Evolutionary conservation across 2,113 vertebrate genomes (phyloP), one percentile per base, ranked within the genome.

Genomic region (Halcyon malimbica): DNA sequence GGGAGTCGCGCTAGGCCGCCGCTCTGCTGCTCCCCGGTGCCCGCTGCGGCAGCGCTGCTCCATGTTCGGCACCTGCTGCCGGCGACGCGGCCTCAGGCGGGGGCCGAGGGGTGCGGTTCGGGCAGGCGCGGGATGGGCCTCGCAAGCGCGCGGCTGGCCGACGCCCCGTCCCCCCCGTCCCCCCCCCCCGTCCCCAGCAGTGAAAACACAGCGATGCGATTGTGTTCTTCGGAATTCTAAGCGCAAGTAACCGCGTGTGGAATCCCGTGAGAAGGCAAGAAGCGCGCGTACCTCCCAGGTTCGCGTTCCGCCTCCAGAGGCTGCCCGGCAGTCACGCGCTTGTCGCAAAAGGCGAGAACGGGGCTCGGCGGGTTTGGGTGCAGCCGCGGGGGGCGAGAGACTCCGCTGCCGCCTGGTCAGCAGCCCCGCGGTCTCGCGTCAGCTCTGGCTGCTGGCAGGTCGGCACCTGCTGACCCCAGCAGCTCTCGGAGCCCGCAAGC

Each of bases 1-100:
- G n/a, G n/a, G n/a, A n/a, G n/a, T 6, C 1, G 16, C 3, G 11
- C 2, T 3, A 8, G 1, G 19, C 11, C 18, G 33, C 5, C 21
- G 5, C 14, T 53, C 51, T 26, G 42, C 17, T 3, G 18, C 9
- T 9, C 20, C 13, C 3, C 7, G 7, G 6, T 9, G 13, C 14
- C 35, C 2, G 21, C 28, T 16, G 9, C 28, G 28, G 37, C 4
- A 28, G 53, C 44, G 8, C 35, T 35, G 35, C 35, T 35, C 35
- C 35, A 5, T 7, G 51, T 25, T 16, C 10, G 10, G 67, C 13
- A 3, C 35, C 59, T 7, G 78, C 26, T 16, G 11, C 24, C 6
- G 25, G 41, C 3, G 23, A 37, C 31, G 42, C 26, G 21, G 35
- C 26, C 50, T 37, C 65, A 59, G 65, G 65, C 44, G 33, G 14